Evolutionary conservation across 2,113 vertebrate species (phyloP).

Genomic region (Charadrius vociferus): DNA sequence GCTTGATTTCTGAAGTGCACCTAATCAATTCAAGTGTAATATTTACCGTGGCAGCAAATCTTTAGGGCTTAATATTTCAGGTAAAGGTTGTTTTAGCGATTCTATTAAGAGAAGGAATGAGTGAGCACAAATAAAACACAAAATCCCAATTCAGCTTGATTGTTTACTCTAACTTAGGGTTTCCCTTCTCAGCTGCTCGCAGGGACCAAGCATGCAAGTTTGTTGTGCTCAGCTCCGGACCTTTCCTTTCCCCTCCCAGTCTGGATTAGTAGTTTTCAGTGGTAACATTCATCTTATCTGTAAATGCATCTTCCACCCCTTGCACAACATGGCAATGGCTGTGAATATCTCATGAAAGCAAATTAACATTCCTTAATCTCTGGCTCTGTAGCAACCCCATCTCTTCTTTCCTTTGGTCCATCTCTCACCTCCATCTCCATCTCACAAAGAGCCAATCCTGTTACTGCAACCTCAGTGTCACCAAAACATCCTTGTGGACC

Average conservation of each 20-base stretch:
- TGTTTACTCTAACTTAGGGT: background rate
- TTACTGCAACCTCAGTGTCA: background rate
- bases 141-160: background rate
- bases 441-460: background rate
- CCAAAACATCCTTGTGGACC: rapidly evolving
- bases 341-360: background rate
- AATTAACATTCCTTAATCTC: background rate
- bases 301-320: background rate
- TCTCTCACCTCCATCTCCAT: background rate
- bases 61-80: conserved; percentile 13
- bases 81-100: background rate
- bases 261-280: background rate
- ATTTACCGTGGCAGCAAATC: conserved; percentile 30
- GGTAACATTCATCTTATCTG: background rate
- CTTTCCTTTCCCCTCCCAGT: background rate
- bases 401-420: background rate
- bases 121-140: background rate
- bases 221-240: background rate
- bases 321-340: background rate
- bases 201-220: rapidly evolving
- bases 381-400: background rate
- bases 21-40: conserved; percentile 53
- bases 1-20: conserved; percentile 36
- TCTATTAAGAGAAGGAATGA: background rate
- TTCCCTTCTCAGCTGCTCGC: background rate